A percentile compares a stretch with the other conserved stretches of the same genome.
Conservation (phyloP, 2,797 vertebrate genomes). For the Octomys mimax region DNA sequence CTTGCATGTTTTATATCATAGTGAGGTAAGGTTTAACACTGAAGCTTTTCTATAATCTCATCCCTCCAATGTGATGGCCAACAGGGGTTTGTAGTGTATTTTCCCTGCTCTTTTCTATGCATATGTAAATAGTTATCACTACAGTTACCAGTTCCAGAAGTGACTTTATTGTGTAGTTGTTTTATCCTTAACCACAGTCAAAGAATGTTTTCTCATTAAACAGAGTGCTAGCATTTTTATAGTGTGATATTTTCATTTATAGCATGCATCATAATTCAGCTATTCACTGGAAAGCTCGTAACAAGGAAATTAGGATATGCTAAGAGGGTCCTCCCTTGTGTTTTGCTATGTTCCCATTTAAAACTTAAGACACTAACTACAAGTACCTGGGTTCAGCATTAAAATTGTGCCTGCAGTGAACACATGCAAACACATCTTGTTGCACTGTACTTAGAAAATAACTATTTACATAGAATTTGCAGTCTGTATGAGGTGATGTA, state of each 20-base stretch:
- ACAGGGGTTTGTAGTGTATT: not conserved
- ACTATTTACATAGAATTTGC: not conserved
- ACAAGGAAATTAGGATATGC: not conserved
- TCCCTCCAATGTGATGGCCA: fast-evolving
- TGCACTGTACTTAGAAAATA: not conserved
- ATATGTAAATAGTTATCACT: not conserved
- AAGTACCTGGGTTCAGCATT: not conserved
- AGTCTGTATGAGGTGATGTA: not conserved
- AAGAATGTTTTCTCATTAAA: not conserved
- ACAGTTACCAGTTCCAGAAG: not conserved
- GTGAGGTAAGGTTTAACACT: not conserved
- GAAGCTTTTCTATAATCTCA: not conserved
- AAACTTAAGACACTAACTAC: not conserved
- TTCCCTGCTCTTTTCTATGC: not conserved
- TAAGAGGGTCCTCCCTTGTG: not conserved
- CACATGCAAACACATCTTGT: not conserved
- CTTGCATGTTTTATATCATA: not conserved
- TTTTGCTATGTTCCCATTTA: not conserved
- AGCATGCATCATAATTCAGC: not conserved
- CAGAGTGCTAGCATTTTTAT: not conserved
- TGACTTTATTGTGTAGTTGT: not conserved
- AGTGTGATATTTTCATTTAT: not conserved
- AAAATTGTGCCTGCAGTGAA: not conserved
- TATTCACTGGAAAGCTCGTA: not conserved
- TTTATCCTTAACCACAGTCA: not conserved